phyloP scores from a whole-genome alignment of 2,888 invertebrate species.

The Tolmerus cingulatus region DNA sequence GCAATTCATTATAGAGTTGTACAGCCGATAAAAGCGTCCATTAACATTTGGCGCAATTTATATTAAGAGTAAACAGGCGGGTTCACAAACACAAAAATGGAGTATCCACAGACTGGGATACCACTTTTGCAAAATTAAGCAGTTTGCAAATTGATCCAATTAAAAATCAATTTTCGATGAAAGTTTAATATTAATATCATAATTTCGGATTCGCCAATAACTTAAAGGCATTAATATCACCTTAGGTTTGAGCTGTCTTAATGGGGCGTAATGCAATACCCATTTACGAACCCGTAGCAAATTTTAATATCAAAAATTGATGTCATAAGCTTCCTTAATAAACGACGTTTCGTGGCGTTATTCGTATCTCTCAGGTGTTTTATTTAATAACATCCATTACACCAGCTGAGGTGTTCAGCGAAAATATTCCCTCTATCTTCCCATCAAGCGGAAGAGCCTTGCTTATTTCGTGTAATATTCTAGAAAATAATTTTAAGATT shows the following conservation, averaged over 20 bases:
- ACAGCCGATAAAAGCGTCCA: neutral
- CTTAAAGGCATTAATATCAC: neutral
- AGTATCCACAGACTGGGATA: neutral
- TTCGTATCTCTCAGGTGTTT: neutral
- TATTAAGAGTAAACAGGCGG: neutral
- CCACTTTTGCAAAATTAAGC: neutral
- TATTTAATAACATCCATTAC: neutral
- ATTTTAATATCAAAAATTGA: neutral
- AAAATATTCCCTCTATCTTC: neutral
- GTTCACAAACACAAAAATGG: neutral
- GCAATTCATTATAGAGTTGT: neutral
- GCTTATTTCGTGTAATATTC: neutral
- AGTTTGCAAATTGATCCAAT: neutral
- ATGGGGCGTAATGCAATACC: neutral
- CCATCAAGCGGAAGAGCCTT: neutral
- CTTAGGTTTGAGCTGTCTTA: neutral
- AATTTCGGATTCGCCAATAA: neutral
- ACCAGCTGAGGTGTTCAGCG: neutral
- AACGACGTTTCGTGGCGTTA: neutral
- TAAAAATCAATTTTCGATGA: constrained; percentile 10
- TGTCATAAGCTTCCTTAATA: neutral
- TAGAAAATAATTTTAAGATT: neutral
- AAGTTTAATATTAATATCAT: neutral
- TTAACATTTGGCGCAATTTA: neutral
- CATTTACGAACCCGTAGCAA: neutral